Evolutionary conservation across 2,113 vertebrate genomes (phyloP).

Genomic region (Damaliscus lunatus): DNA sequence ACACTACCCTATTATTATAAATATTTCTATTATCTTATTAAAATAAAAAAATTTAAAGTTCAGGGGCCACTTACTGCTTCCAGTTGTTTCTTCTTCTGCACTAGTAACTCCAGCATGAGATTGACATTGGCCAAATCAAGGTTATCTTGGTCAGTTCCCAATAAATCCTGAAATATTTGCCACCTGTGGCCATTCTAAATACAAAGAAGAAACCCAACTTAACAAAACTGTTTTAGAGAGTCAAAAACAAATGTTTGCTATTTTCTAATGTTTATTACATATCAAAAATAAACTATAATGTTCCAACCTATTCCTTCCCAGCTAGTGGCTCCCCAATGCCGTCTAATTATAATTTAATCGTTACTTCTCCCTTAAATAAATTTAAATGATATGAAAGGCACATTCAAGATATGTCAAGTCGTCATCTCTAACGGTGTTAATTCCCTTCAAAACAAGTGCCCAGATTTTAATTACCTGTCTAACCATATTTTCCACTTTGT

Average conservation of each 20-base stretch:
- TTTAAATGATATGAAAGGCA: not conserved
- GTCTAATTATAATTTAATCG: constrained; percentile 20
- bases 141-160: constrained; percentile 96
- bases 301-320: not conserved
- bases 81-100: constrained; percentile 98
- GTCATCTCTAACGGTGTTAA: not conserved
- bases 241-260: not conserved
- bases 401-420: not conserved
- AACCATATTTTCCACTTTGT: not conserved
- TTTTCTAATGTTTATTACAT: constrained; percentile 21
- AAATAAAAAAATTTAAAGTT: not conserved
- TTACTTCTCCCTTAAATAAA: not conserved
- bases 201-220: constrained; percentile 10
- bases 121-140: constrained; percentile 98
- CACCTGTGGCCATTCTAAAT: constrained; percentile 95
- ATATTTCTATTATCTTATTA: not conserved
- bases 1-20: not conserved
- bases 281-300: not conserved
- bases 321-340: not conserved
- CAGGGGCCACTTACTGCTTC: constrained; percentile 89
- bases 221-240: not conserved
- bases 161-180: constrained; percentile 96
- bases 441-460: not conserved
- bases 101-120: constrained; percentile 95
- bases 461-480: constrained; percentile 12